A percentile compares a stretch with the other conserved stretches of the same genome.
phyloP scores from a whole-genome alignment of 2,888 invertebrate species.

The Philereme transversata region DNA sequence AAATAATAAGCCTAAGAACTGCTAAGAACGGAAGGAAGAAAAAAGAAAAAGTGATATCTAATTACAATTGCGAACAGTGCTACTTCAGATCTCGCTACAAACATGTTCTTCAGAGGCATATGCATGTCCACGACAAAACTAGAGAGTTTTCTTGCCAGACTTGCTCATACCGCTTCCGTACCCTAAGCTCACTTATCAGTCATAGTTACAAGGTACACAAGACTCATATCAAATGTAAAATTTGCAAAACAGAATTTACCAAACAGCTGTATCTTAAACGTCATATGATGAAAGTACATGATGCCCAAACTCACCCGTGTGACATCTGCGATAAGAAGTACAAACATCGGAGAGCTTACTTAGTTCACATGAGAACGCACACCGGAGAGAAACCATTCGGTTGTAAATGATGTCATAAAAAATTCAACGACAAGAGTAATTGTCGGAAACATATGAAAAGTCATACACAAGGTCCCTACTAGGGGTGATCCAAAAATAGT shows the following conservation, averaged over 20 bases:
- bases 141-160: no score
- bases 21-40: no score
- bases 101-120: no score
- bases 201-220: no score
- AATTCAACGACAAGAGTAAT: constrained; percentile 14
- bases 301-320: background rate
- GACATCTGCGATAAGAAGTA: background rate
- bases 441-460: constrained; percentile 15
- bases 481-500: no score
- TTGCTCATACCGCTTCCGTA: no score
- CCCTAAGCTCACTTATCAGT: no score
- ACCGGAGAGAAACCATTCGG: constrained; percentile 12
- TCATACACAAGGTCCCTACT: background rate
- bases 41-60: no score
- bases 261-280: background rate
- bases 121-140: no score
- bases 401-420: constrained; percentile 4
- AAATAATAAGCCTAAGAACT: no score
- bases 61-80: no score
- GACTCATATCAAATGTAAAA: background rate
- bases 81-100: no score
- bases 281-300: background rate
- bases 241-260: background rate
- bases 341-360: constrained; percentile 2
- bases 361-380: constrained; percentile 4